Evolutionary conservation across 2,888 invertebrate genomes (phyloP), one percentile per base, ranked within the genome.

Genomic region (Philereme transversata): DNA sequence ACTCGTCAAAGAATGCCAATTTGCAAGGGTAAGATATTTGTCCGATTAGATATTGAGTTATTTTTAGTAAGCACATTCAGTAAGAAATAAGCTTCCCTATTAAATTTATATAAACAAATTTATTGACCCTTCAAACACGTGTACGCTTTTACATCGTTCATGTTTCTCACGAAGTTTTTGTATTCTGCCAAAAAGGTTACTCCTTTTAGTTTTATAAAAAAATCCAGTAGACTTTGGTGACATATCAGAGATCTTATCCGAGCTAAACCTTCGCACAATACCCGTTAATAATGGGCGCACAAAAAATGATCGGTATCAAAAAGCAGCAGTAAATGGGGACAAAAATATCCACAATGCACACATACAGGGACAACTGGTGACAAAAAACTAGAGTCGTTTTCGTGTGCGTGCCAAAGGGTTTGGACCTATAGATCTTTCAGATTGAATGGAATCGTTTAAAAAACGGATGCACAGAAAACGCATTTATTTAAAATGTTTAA

Each of bases 281-380:
- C 81, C 63, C 72, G 75, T 79, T 86, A 87, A 90, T 91, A 91
- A 91, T 88, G 83, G 88, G 70, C 74, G 74, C 74, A 87, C 84
- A 92, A 92, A 90, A 90, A 92, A 84, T 82, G 87, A 90, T 91
- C 86, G 82, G 81, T 88, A 92, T 91, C 88, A 89, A 89, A 90
- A 86, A 89, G 83, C 82, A 80, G 76, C 77, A 81, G 72, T 77
- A 83, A 84, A 87, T 64, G 87, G 90, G 91, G 86, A 88, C 86
- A 86, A 83, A 87, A 84, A 88, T 22, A 22, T 86, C 83, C 83
- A 84, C 78, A 84, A 85, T 81, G 81, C 78, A 82, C 78, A 81
- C 79, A 84, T 79, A 79, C 73, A 74, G 72, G 71, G 74, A 75
- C 73, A 73, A 71, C 74, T 75, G 78, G 80, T 82, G 87, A 88